phyloP scores from a whole-genome alignment of 2,888 invertebrate species.

The Cotesia congregata region DNA sequence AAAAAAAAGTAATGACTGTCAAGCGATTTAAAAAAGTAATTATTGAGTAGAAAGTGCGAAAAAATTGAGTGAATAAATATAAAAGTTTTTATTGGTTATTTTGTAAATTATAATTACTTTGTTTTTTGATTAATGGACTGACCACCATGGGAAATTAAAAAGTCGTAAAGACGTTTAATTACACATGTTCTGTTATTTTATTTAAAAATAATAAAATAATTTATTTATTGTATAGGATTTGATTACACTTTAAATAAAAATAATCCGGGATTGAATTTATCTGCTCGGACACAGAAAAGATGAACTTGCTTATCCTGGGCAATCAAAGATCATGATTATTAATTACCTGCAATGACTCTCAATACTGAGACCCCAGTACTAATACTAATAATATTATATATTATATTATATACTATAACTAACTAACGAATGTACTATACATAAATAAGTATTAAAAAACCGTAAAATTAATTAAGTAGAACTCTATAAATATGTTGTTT shows the following conservation, averaged over 20 bases:
- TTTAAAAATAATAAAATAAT: not conserved
- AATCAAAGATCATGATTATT: conserved; percentile 40
- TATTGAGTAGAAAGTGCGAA: not conserved
- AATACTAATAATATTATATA: not conserved
- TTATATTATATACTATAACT: not conserved
- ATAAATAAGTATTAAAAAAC: not conserved
- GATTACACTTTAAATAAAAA: not conserved
- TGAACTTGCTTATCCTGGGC: not conserved
- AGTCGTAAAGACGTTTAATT: not conserved
- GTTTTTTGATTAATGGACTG: conserved; percentile 22
- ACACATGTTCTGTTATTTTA: not conserved
- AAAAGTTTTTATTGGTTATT: not conserved
- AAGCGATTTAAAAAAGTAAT: not conserved
- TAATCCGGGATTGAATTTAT: not conserved
- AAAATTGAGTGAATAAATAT: not conserved
- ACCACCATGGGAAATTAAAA: not conserved
- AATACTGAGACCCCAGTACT: conserved; percentile 13
- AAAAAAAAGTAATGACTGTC: not conserved
- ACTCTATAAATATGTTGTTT: not conserved
- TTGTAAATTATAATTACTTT: not conserved
- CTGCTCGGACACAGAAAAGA: not conserved
- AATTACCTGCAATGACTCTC: conserved; percentile 62
- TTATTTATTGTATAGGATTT: not conserved
- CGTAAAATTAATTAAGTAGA: not conserved
- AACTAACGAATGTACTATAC: not conserved